Evolutionary conservation across 1,140 invertebrate species (phyloP), one percentile per base, ranked within the genome.

Genomic region (Lepidostoma basale): DNA sequence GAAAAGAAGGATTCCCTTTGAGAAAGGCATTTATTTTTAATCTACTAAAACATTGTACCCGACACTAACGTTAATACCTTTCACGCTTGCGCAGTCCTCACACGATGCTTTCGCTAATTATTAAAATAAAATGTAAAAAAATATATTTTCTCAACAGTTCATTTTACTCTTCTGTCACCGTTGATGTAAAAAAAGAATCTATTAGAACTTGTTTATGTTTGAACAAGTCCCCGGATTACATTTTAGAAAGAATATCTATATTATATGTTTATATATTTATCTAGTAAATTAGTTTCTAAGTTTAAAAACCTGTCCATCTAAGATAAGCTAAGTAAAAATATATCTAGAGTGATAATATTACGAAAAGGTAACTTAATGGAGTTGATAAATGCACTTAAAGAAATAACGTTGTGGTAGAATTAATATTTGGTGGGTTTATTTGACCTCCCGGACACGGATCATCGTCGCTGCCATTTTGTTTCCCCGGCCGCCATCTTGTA

Each of bases 291-390:
- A 72, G 70, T 68, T 65, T 64, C 68, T 71, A 70, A 72, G 62
- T 68, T 72, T 72, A 58, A 72, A 26, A 72, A 72, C 70, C 70
- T 72, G 70, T 72, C 70, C 70, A 72, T 72, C 62, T 72, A 68
- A 71, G 65, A 67, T 71, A 71, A 72, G 70, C 39, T 71, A 68
- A 60, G 60, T 22, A 20, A 33, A 64, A 36, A 65, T 72, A 64
- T 36, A 60, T 59, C 47, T 59, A 47, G 44, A 59, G 54, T 67
- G 26, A 67, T 59, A 28, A 54, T 42, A 47, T 62, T 54, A 63
- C 36, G 33, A 40, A 56, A 70, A 28, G 23, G 56, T 42, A 70
- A 69, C 45, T 22, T 30, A 47, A 12, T 33, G 22, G 52, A 67
- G 58, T 67, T 70, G 63, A 62, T 30, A 56, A 65, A 68, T 62